phyloP scores from a whole-genome alignment of 2,888 invertebrate species.

The Sinopyrophorus schimmeli region DNA sequence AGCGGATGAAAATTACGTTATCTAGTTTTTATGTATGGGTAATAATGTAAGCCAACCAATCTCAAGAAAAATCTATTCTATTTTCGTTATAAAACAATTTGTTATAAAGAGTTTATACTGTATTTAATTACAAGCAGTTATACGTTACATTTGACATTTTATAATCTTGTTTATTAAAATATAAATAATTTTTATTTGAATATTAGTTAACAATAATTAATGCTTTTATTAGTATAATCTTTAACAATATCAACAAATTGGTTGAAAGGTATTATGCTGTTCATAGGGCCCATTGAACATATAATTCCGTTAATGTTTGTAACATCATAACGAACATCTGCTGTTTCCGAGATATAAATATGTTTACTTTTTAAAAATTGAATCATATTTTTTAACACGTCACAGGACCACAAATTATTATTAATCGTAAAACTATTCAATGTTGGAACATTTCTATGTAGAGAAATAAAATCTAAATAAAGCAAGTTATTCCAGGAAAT shows the following conservation, averaged over 20 bases:
- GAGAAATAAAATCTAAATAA: conserved; percentile 44
- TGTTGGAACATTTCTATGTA: conserved; percentile 43
- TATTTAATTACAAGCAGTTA: too few species aligned
- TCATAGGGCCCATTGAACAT: conserved; percentile 42
- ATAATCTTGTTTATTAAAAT: too few species aligned
- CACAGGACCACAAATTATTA: conserved; percentile 48
- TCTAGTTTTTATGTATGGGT: too few species aligned
- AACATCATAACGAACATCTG: conserved; percentile 42
- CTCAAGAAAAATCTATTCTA: too few species aligned
- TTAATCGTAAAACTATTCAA: conserved; percentile 44
- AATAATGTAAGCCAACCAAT: too few species aligned
- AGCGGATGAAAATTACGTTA: too few species aligned
- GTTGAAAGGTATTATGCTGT: conserved; percentile 37
- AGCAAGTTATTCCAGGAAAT: conserved; percentile 47
- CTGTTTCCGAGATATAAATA: conserved; percentile 41
- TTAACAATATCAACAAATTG: conserved; percentile 40
- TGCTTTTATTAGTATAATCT: conserved; percentile 11
- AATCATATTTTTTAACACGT: conserved; percentile 42
- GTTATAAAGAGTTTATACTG: too few species aligned
- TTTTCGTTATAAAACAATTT: too few species aligned
- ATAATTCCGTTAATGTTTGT: conserved; percentile 50
- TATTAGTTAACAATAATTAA: conserved; percentile 23
- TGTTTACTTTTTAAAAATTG: conserved; percentile 43
- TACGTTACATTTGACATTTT: too few species aligned
- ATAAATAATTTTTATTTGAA: too few species aligned